These are phyloP conservation scores for Actenoides lindsayi DNA, from an alignment of 2,113 vertebrate genomes.

Conservation along the genomic window DNA sequence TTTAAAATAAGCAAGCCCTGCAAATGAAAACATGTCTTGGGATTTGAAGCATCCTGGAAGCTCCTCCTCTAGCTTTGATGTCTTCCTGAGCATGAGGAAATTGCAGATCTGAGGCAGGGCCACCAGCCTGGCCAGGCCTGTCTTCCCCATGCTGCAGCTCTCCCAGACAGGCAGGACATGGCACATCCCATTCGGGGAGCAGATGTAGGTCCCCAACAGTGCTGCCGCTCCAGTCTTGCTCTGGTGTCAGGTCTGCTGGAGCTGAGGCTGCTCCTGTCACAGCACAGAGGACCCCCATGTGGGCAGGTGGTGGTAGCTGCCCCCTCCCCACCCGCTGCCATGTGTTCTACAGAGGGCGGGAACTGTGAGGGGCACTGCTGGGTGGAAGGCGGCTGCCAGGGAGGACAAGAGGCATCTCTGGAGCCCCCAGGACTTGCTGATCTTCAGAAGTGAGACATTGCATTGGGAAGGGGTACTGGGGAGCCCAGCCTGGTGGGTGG, in stretches of 20 bases:
- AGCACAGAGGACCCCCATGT: accelerated
- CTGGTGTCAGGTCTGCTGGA: accelerated
- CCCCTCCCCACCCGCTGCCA: accelerated
- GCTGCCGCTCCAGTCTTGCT: background rate
- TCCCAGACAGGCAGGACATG: accelerated
- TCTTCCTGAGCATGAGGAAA: background rate
- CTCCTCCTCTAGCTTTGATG: background rate
- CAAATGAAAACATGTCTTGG: background rate
- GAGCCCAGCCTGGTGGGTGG: accelerated
- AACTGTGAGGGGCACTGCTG: background rate
- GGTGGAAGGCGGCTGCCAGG: accelerated
- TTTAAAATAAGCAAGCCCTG: background rate
- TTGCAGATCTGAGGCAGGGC: background rate
- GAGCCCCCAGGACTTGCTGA: background rate
- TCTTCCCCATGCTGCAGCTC: background rate
- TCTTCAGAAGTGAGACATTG: background rate
- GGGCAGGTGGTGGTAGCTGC: background rate
- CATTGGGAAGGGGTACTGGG: background rate
- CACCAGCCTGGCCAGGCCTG: accelerated
- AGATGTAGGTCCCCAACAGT: accelerated
- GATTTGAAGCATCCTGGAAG: background rate
- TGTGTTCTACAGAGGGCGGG: background rate
- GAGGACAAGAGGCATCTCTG: background rate
- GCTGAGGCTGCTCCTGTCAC: background rate
- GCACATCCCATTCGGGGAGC: background rate